Base-by-base conservation (phyloP, 2,888 invertebrate species). In the Mythimna albipuncta region DNA sequence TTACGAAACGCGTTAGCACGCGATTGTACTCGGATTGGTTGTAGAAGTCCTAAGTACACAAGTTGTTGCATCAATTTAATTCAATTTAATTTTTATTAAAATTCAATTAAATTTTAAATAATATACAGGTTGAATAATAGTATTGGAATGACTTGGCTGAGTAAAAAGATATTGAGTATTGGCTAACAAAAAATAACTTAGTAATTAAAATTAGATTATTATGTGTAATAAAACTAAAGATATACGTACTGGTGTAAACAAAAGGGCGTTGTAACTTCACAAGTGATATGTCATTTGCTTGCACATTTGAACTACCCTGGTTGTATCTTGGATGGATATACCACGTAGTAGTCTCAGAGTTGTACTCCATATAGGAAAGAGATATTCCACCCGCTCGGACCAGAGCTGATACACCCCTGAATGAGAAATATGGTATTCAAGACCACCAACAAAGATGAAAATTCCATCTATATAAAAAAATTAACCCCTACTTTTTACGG, bases 21-120 rank as follows among this genome's bases (percentile, higher is more conserved):
- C 0, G 70, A 41, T 19, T 71, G 70, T n/a, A 69, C 13, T 16
- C 58, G 50, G n/a, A 71, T 71, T 6, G 69, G 32, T 41, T 41
- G 16, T 32, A 70, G 38, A n/a, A 70, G 47, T 38, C 21, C 70
- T 70, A 35, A 6, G 26, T 11, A 7, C 1, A 57, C 32, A 38
- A 19, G 19, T 54, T 6, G 6, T 2, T 2, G 16, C 6, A 52
- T n/a, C n/a, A 47, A 47, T 47, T 10, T 47, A 5, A 47, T 47
- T 16, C 13, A 0, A 13, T 47, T 47, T n/a, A n/a, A n/a, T n/a
- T n/a, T n/a, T n/a, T 26, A 47, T 3, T 47, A 47, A 13, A 47
- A 47, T 13, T 26, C 41, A 11, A 11, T 10, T 2, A 11, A 1
- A 26, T 41, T 41, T 41, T 41, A 10, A 41, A 41, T 41, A 7